A percentile compares a stretch with the other conserved stretches of the same genome.
Evolutionary conservation across 1,140 invertebrate genomes (phyloP).

Genomic region (Thalassaphorura encarpata): DNA sequence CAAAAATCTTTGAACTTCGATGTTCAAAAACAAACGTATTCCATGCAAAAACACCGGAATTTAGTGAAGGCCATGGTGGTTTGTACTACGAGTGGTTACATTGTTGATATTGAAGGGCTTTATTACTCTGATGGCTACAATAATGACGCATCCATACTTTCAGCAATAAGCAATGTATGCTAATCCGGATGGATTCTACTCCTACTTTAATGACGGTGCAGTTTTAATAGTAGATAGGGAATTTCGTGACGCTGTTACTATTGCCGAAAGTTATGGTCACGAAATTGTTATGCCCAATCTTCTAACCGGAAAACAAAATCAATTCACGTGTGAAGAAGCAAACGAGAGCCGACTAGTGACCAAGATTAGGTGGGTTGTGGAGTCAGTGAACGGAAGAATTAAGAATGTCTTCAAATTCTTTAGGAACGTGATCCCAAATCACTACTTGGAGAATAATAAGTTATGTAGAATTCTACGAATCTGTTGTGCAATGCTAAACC

Average conservation of each 20-base stretch:
- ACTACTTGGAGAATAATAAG: constrained; percentile 5
- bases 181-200: background rate
- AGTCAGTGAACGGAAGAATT: constrained; percentile 35
- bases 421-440: background rate
- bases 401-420: constrained; percentile 21
- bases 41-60: constrained; percentile 18
- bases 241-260: constrained; percentile 8
- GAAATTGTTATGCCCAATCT: constrained; percentile 29
- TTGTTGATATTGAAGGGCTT: constrained; percentile 19
- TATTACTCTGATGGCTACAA: constrained; percentile 25
- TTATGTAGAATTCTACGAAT: constrained; percentile 1
- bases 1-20: constrained; percentile 19
- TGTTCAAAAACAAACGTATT: constrained; percentile 17
- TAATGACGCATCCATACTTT: constrained; percentile 28
- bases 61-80: constrained; percentile 25
- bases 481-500: constrained; percentile 14
- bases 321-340: constrained; percentile 35
- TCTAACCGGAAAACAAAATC: constrained; percentile 23
- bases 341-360: constrained; percentile 36
- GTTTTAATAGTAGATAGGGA: constrained; percentile 10
- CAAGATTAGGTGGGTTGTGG: constrained; percentile 37
- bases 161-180: background rate
- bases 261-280: background rate
- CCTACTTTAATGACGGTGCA: background rate
- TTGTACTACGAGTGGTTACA: constrained; percentile 24